Percentiles rank a stretch among this genome's conserved stretches.
phyloP scores from a whole-genome alignment of 2,113 vertebrate species.

The Xiphophorus hellerii region DNA sequence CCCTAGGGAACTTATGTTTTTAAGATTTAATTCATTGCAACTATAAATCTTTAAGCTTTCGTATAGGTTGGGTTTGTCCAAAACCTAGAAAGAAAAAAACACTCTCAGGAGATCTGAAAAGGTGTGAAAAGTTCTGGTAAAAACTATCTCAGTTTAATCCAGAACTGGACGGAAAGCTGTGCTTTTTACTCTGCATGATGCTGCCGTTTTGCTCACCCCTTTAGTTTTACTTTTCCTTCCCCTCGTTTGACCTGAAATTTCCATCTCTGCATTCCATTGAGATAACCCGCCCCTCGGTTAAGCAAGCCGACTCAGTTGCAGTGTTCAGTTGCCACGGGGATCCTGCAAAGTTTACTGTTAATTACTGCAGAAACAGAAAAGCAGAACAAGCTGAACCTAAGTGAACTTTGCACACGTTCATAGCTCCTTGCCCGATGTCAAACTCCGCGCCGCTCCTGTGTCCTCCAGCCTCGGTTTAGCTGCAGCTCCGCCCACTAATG shows the following conservation, averaged over 20 bases:
- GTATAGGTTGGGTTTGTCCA: not conserved
- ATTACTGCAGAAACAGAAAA: not conserved
- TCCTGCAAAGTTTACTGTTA: no score
- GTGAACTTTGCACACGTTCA: no score
- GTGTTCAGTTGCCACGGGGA: no score
- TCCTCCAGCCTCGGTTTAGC: not conserved
- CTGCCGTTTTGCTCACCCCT: not conserved
- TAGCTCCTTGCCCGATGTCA: not conserved
- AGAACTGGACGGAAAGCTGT: not conserved
- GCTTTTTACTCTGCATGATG: not conserved
- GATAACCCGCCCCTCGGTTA: not conserved
- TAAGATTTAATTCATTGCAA: not conserved
- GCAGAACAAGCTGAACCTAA: not conserved
- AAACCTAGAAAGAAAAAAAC: no score
- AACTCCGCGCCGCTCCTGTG: not conserved
- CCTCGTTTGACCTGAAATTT: not conserved
- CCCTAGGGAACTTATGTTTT: no score
- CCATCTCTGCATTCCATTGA: not conserved
- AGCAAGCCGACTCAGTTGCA: not conserved
- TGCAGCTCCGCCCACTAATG: slow-evolving; percentile 13
- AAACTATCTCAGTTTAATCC: not conserved
- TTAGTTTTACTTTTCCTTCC: not conserved
- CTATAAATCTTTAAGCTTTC: not conserved
- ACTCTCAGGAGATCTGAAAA: no score
- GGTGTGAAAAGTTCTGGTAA: no score